A percentile compares a stretch with the other conserved stretches of the same genome.
phyloP scores from a whole-genome alignment of 37 sponge, comb jelly and placozoan species.

The Oopsacas minuta region DNA sequence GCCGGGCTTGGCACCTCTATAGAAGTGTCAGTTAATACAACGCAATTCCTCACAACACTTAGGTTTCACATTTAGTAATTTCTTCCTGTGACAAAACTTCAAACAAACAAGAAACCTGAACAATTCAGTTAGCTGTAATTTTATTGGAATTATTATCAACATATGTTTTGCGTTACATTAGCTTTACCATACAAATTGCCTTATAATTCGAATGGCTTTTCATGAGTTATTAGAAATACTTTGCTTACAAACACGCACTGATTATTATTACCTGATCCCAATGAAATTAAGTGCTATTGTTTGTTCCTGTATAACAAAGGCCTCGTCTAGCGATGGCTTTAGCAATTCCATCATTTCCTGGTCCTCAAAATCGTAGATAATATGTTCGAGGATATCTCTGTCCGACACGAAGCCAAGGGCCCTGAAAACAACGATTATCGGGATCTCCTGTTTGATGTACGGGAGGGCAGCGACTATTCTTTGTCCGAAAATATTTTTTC shows the following conservation, averaged over 20 bases:
- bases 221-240: background rate
- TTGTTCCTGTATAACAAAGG: conserved; percentile 99
- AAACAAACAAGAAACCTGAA: too few species aligned
- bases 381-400: conserved; percentile 97
- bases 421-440: conserved; percentile 97
- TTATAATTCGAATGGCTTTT: too few species aligned
- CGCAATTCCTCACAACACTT: background rate
- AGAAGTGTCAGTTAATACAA: too few species aligned
- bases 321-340: conserved; percentile 98
- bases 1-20: conserved; percentile 81
- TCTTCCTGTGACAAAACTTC: too few species aligned
- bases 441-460: conserved; percentile 93
- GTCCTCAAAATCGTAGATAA: conserved; percentile 98
- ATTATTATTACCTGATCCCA: conserved; percentile 64
- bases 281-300: conserved; percentile 96
- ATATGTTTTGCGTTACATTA: too few species aligned
- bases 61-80: too few species aligned
- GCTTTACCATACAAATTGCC: too few species aligned
- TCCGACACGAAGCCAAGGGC: conserved; percentile 99
- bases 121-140: too few species aligned
- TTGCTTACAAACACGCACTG: too few species aligned
- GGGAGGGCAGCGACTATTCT: conserved; percentile 89
- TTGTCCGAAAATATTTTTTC: conserved; percentile 88
- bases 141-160: background rate
- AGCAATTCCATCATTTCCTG: conserved; percentile 99